phyloP scores from a whole-genome alignment of 2,113 vertebrate species.

The Cichladusa arquata region DNA sequence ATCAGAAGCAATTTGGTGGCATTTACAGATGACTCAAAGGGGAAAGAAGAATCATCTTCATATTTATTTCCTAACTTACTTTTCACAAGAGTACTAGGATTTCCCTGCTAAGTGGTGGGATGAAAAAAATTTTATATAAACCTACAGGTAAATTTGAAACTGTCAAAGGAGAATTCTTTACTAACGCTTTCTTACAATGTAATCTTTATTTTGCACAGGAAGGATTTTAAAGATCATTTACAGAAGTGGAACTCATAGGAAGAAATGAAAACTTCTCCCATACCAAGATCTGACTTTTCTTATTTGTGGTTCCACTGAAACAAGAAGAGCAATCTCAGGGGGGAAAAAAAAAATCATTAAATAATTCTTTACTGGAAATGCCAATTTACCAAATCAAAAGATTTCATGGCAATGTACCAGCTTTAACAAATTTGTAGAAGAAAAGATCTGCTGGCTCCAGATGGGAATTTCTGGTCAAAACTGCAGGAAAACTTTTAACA shows the following conservation, averaged over 20 bases:
- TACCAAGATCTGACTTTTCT: not conserved
- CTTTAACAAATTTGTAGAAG: not conserved
- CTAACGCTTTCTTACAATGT: not conserved
- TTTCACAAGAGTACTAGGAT: not conserved
- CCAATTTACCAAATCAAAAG: not conserved
- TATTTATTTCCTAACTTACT: slow-evolving; percentile 21
- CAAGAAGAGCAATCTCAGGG: not conserved
- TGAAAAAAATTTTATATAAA: not conserved
- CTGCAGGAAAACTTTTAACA: not conserved
- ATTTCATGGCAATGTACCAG: not conserved
- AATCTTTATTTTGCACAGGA: slow-evolving; percentile 10
- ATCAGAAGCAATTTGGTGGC: not conserved
- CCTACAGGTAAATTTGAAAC: slow-evolving; percentile 11
- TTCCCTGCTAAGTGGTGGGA: not conserved
- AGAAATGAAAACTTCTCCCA: not conserved
- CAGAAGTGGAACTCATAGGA: not conserved
- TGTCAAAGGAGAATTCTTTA: not conserved
- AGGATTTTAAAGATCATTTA: not conserved
- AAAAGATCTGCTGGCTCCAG: not conserved
- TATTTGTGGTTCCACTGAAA: not conserved
- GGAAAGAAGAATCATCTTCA: slow-evolving; percentile 31
- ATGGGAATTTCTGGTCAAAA: not conserved
- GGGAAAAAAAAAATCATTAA: not conserved
- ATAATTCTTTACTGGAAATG: not conserved
- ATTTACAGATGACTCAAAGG: not conserved